Percentiles rank a stretch among this genome's conserved stretches.
Evolutionary conservation across 2,113 vertebrate species (phyloP).

Genomic region (Oreochromis aureus): DNA sequence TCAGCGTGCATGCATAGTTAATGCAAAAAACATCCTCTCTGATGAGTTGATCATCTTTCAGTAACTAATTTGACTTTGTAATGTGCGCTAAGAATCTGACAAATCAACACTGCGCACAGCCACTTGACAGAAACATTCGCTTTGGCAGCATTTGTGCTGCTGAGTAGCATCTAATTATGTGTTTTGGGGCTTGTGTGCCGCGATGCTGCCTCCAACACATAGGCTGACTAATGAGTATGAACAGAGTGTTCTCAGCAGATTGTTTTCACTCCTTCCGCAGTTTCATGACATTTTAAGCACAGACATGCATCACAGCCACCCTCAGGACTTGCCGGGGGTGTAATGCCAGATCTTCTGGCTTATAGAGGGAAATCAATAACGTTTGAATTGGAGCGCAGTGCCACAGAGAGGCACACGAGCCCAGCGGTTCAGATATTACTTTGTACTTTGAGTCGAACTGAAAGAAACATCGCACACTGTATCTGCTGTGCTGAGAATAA

Average conservation of each 20-base stretch:
- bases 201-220: constrained; percentile 38
- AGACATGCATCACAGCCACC: constrained; percentile 55
- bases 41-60: constrained; percentile 9
- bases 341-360: constrained; percentile 30
- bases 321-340: constrained; percentile 29
- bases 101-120: constrained; percentile 1
- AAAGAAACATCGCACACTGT: background rate
- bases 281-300: constrained; percentile 63
- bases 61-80: constrained; percentile 6
- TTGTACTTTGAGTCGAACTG: background rate
- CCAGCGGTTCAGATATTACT: constrained; percentile 9
- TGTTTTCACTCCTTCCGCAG: constrained; percentile 56
- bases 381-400: constrained; percentile 22
- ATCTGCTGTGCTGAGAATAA: background rate
- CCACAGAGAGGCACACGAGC: constrained; percentile 23
- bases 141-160: background rate
- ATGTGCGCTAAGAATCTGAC: background rate
- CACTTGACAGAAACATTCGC: background rate
- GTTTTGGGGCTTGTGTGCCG: constrained; percentile 30
- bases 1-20: constrained; percentile 28
- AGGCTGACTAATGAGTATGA: constrained; percentile 59
- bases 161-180: constrained; percentile 34
- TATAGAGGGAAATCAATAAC: constrained; percentile 50
- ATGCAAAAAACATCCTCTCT: constrained; percentile 17
- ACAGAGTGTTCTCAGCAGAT: constrained; percentile 50